Conservation (phyloP, 2,113 vertebrate genomes). For the Casuarius casuarius region DNA sequence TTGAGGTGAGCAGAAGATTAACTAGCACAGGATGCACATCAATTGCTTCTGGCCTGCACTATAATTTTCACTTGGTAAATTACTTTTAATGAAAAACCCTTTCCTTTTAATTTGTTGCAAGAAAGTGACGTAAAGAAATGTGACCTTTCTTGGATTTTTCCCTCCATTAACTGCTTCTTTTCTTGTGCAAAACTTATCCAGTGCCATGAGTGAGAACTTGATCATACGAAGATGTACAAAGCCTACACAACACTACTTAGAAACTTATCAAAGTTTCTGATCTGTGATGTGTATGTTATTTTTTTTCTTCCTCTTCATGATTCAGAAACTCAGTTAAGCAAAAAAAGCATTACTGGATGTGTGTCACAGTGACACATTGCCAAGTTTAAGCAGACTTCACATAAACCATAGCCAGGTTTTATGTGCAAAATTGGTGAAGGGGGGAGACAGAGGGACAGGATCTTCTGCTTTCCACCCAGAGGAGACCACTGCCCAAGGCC, state of each 20-base stretch:
- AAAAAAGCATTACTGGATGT: conserved; percentile 17
- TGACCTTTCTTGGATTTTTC: conserved; percentile 34
- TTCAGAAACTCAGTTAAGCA: conserved; percentile 52
- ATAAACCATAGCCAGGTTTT: not conserved
- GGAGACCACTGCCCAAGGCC: not conserved
- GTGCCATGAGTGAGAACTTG: not conserved
- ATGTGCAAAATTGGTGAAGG: not conserved
- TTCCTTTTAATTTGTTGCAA: not conserved
- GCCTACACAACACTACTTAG: conserved; percentile 60
- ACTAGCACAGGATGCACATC: not conserved
- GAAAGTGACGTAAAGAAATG: conserved; percentile 3
- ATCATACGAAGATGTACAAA: conserved; percentile 12
- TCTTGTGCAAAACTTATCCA: not conserved
- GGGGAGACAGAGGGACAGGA: not conserved
- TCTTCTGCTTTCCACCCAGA: not conserved
- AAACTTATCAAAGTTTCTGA: conserved; percentile 69
- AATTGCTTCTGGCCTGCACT: not conserved
- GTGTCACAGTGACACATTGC: not conserved
- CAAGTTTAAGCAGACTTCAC: not conserved
- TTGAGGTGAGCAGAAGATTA: conserved; percentile 3
- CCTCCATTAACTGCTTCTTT: not conserved
- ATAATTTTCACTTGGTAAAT: not conserved
- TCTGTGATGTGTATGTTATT: conserved; percentile 17
- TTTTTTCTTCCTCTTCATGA: conserved; percentile 32
- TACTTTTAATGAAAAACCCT: not conserved